Evolutionary conservation across 2,113 vertebrate species (phyloP), one percentile per base, ranked within the genome.

Genomic region (Apistogramma diplotaenia): DNA sequence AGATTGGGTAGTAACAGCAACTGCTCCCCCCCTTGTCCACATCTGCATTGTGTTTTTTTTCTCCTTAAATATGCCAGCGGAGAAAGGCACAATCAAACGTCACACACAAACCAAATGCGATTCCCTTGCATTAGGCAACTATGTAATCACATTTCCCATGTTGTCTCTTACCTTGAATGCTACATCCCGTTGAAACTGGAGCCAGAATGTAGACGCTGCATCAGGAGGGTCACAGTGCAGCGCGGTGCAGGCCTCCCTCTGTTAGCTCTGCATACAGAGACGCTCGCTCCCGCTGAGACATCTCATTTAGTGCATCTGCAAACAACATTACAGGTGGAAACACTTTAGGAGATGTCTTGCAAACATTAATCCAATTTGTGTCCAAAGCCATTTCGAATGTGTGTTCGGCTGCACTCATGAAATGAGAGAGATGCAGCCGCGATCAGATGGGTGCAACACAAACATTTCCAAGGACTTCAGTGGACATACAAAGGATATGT

Each of bases 281-380:
- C 18, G 40, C 3, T 79, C 4, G 61, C 90, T 77, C 84, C 79
- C 10, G 40, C 88, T 76, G 79, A 88, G 89, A 91, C 83, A 53
- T 93, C 92, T 92, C 89, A 91, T 93, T 91, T 91, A 87, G 89
- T 88, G 91, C 79, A 37, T 89, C 89, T 89, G 88, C 92, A 92
- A 94, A 94, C 91, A 87, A 84, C 91, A 91, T 94, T 94, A 93
- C 89, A 93, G 91, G 89, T 93, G 88, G 93, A 94, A 92, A 93
- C 84, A 85, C 91, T 90, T 88, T 79, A 86, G 87, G 87, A 87
- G 91, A 93, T 85, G 87, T 93, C 92, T 91, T 73, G 85, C 89
- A 87, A 91, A 86, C 91, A 91, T 91, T 91, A 91, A 94, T 94
- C 92, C 91, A 89, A 93, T 94, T 94, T 93, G 90, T 74, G 90